Evolutionary conservation across 2,888 invertebrate species (phyloP), one percentile per base, ranked within the genome.

Genomic region (Acleris emargana): DNA sequence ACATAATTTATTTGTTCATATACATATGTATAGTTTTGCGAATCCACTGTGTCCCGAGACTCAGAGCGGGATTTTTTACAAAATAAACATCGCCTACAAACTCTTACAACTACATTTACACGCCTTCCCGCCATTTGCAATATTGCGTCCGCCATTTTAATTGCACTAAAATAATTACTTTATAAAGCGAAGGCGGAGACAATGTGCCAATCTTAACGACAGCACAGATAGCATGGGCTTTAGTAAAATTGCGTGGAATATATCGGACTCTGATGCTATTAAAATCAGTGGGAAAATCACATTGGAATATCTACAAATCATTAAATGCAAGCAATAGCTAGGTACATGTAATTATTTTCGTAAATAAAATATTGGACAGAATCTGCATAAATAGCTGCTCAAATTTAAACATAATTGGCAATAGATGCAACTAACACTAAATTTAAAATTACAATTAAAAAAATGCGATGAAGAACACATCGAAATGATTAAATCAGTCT

Each of bases 1-100:
- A 92, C 91, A 92, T 92, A 91, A 91, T 91, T 91, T 91, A 91
- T 91, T 92, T 89, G 88, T 86, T 85, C 91, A 92, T 91, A 92
- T 92, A 92, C 91, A 91, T 91, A 91, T 91, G 91, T 92, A 92
- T 91, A 91, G 88, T 88, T 86, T 86, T 89, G 88, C 91, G 91
- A 91, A 91, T 91, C 91, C 91, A 90, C 90, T 89, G 90, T 91
- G 90, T 82, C 90, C 87, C 87, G 88, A 87, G 88, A 86, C 89
- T 88, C 84, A 87, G 87, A 86, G 89, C 85, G 88, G 90, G 89
- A 83, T 78, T 79, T 84, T 78, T 88, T 86, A 90, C 84, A 90
- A 90, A 91, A 89, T 86, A 88, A 89, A 84, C 79, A 81, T 84
- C 75, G 78, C 81, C 91, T 90, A 89, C 88, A 79, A 87, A 86